Conservation (phyloP, 2,888 invertebrate species). For the Malacosoma neustria region DNA sequence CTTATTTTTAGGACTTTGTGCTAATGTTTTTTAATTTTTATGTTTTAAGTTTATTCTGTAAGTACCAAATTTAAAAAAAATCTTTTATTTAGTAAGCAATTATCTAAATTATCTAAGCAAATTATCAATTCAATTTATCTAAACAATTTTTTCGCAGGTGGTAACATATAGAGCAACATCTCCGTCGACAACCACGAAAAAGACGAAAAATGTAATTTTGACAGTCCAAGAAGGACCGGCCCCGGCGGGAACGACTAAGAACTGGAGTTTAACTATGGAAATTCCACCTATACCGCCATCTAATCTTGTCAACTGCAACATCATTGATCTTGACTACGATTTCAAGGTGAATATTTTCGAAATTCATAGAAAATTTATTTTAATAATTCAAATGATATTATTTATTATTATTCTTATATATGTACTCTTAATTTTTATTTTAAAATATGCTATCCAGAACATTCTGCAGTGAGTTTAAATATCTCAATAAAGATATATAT, state of each 20-base stretch:
- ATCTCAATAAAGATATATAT: too few species aligned
- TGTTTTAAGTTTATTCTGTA: too few species aligned
- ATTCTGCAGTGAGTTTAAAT: too few species aligned
- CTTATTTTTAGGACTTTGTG: too few species aligned
- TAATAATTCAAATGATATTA: neutral
- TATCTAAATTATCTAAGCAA: too few species aligned
- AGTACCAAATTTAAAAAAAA: too few species aligned
- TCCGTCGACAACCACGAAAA: constrained; percentile 76
- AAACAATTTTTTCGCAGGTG: too few species aligned
- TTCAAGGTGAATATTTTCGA: constrained; percentile 71
- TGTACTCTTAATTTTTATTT: neutral
- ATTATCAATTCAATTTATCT: too few species aligned
- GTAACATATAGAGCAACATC: constrained; percentile 78
- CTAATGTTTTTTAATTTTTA: too few species aligned
- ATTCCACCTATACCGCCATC: constrained; percentile 86
- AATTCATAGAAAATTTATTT: neutral
- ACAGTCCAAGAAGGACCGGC: constrained; percentile 80
- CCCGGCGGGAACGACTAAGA: constrained; percentile 73
- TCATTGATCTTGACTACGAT: constrained; percentile 85
- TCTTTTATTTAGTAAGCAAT: too few species aligned
- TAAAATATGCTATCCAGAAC: too few species aligned
- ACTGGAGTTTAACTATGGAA: constrained; percentile 78
- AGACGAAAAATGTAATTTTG: constrained; percentile 73
- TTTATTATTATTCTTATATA: neutral
- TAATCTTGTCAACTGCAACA: constrained; percentile 82